Conservation (phyloP, 2,888 invertebrate species). For the Leucoma salicis region DNA sequence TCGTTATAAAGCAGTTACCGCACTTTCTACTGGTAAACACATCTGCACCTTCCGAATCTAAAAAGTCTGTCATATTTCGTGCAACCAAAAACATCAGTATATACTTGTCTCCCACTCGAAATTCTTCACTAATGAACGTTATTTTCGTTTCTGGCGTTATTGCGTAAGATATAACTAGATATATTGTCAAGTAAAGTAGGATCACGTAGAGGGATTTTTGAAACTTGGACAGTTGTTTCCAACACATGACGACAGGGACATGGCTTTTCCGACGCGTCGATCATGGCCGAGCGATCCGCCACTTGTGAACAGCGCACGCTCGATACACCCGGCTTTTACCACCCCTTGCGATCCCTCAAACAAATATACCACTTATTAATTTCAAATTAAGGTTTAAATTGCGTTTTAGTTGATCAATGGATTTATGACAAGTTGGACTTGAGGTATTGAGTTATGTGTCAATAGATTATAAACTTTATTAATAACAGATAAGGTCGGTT, state of each 20-base stretch:
- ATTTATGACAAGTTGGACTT: constrained; percentile 19
- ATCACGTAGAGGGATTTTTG: constrained; percentile 44
- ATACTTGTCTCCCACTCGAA: constrained; percentile 50
- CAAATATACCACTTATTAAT: constrained; percentile 12
- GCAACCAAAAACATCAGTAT: constrained; percentile 47
- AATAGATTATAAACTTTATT: constrained; percentile 10
- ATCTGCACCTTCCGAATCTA: constrained; percentile 49
- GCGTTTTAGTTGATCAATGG: neutral
- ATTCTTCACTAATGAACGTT: constrained; percentile 47
- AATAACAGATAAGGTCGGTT: constrained; percentile 3
- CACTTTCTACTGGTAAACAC: constrained; percentile 46
- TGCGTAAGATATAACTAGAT: constrained; percentile 41
- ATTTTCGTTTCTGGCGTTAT: constrained; percentile 38
- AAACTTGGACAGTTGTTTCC: constrained; percentile 49
- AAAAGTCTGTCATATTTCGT: constrained; percentile 37
- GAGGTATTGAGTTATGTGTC: constrained; percentile 3
- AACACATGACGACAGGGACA: constrained; percentile 46
- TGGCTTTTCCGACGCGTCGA: constrained; percentile 31
- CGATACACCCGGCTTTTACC: constrained; percentile 43
- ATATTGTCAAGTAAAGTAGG: constrained; percentile 42
- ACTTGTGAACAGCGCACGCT: constrained; percentile 50
- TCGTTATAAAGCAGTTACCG: constrained; percentile 55
- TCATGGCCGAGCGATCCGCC: constrained; percentile 39
- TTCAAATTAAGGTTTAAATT: constrained; percentile 6
- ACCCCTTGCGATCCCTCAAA: constrained; percentile 14